Percentiles rank a stretch among this genome's conserved stretches.
These are phyloP conservation scores for Caradrina clavipalpis DNA, from an alignment of 2,888 invertebrate species.

Conservation along the genomic window DNA sequence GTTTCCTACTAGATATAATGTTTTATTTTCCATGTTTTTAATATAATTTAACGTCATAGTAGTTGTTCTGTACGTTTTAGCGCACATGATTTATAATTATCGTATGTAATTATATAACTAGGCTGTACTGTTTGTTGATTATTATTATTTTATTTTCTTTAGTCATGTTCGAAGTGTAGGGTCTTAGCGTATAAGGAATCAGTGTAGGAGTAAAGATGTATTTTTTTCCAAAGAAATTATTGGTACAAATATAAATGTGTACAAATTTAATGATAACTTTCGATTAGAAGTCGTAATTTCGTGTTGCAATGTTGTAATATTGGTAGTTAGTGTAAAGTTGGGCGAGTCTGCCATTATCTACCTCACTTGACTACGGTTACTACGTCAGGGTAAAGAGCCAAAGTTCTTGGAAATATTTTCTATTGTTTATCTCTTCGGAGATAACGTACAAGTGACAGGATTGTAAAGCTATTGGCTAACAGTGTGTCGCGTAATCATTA, in stretches of 20 bases:
- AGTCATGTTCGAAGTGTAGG: slow-evolving; percentile 83
- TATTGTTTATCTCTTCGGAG: slow-evolving; percentile 79
- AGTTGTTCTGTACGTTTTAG: slow-evolving; percentile 81
- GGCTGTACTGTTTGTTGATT: slow-evolving; percentile 87
- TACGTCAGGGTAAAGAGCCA: slow-evolving; percentile 87
- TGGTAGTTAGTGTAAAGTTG: slow-evolving; percentile 85
- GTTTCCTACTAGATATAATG: slow-evolving; percentile 90
- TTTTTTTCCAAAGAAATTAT: slow-evolving; percentile 90
- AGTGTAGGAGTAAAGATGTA: slow-evolving; percentile 76
- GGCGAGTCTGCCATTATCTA: slow-evolving; percentile 86
- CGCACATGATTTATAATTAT: slow-evolving; percentile 81
- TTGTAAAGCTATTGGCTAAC: slow-evolving; percentile 63
- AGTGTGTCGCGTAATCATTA: slow-evolving; percentile 67
- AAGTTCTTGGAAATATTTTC: slow-evolving; percentile 86
- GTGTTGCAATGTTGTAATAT: slow-evolving; percentile 88
- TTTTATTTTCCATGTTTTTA: slow-evolving; percentile 85
- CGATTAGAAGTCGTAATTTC: slow-evolving; percentile 84
- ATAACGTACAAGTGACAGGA: slow-evolving; percentile 72
- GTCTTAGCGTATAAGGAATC: slow-evolving; percentile 75
- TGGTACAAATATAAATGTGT: slow-evolving; percentile 89
- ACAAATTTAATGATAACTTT: slow-evolving; percentile 86
- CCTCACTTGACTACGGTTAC: slow-evolving; percentile 82
- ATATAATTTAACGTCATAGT: slow-evolving; percentile 74
- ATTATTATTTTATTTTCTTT: slow-evolving; percentile 88
- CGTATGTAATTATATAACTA: slow-evolving; percentile 77